Base-by-base conservation (phyloP, 2,888 invertebrate species). In the Phalangium opilio region DNA sequence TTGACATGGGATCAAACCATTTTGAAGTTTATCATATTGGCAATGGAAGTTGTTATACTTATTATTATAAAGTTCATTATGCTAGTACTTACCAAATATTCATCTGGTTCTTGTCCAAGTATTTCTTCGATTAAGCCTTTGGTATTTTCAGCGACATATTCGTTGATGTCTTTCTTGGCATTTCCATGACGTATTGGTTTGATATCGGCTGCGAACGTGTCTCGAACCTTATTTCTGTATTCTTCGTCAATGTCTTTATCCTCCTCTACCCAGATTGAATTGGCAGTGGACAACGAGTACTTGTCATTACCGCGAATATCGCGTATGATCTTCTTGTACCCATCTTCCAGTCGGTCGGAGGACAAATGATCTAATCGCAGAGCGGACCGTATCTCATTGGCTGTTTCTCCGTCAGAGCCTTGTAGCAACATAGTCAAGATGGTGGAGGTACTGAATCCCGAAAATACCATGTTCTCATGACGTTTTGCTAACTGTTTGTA, bases 351-450 rank as follows among this genome's bases (percentile, higher is more conserved):
- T 34, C 14, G n/a, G 12, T 34, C 35, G 14, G 12, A 12, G 35
- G 14, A 14, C 35, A 34, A 5, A 12, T 34, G 35, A 3, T 34
- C 2, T 2, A n/a, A 34, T 2, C 35, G n/a, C 12, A 34, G 35
- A n/a, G 35, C 14, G 14, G 2, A 12, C 14, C 14, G n/a, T 34
- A 34, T 12, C 14, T 34, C 35, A n/a, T 14, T 12, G 3, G 35
- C 35, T 34, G 70, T 63, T 2, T 52, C 52, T 1, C 68, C 70
- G 2, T 55, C 45, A 0, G 72, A 63, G 1, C 72, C 73, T 52
- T 72, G 70, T 54, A 71, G 70, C 19, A 74, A 58, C 17, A 73
- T 61, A 1, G 70, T 65, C 34, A 73, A 56, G 3, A 70, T 55
- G 2, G 66, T 65, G 1, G 69, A 64, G 1, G 73, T 63, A 1